Conservation (phyloP, 2,797 vertebrate species). For the Nyctalus aviator region DNA sequence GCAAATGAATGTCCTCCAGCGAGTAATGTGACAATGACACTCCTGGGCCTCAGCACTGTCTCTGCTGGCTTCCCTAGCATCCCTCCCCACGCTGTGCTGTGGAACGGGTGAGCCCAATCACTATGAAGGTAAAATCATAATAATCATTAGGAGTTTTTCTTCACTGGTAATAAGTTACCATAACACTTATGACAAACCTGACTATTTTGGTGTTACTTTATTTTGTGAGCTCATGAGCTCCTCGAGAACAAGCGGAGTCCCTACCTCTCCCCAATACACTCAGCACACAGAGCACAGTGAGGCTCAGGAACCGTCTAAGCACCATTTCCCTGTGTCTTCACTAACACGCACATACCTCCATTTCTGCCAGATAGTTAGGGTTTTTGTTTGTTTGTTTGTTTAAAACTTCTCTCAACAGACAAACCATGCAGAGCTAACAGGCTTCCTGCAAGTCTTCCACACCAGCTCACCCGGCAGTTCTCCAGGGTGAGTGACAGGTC, state of each 20-base stretch:
- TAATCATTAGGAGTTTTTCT: neutral
- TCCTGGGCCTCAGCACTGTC: neutral
- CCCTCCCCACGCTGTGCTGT: neutral
- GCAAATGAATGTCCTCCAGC: neutral
- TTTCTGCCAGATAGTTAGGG: neutral
- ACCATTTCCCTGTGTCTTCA: neutral
- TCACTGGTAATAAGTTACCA: neutral
- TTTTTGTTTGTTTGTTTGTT: too few species aligned
- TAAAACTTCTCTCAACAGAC: neutral
- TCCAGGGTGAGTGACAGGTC: neutral
- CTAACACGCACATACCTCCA: neutral
- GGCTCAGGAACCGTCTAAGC: neutral
- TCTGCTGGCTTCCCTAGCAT: neutral
- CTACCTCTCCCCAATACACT: neutral
- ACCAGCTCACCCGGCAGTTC: neutral
- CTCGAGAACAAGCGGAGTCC: neutral
- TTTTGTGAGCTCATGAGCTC: neutral
- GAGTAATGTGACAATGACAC: neutral
- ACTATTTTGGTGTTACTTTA: neutral
- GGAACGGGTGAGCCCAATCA: neutral
- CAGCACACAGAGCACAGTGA: rapidly evolving
- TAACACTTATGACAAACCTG: neutral
- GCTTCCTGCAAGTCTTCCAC: neutral
- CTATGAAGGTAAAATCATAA: neutral
- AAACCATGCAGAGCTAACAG: neutral